Conservation (phyloP, 2,797 vertebrate species). For the Coreius guichenoti region DNA sequence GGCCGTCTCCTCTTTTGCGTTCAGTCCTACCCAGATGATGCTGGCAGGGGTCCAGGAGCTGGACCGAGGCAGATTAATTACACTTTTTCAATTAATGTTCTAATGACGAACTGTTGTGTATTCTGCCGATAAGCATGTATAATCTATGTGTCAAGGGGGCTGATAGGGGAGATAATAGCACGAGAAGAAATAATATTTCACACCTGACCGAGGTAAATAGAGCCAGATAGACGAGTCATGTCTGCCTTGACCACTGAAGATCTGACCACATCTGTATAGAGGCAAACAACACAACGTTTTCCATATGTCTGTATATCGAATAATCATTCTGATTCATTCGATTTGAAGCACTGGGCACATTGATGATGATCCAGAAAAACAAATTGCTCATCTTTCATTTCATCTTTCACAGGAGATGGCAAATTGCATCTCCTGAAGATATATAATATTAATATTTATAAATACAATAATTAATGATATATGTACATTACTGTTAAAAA, state of each 20-base stretch:
- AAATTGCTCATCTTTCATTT: constrained; percentile 4
- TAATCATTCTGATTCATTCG: neutral
- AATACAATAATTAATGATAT: neutral
- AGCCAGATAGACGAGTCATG: constrained; percentile 39
- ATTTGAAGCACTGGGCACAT: constrained; percentile 7
- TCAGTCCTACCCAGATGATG: constrained; percentile 48
- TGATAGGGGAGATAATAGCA: constrained; percentile 69
- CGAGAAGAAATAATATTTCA: constrained; percentile 60
- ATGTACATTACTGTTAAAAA: neutral
- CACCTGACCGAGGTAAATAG: constrained; percentile 36
- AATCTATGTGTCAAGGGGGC: constrained; percentile 67
- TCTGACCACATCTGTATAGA: constrained; percentile 2
- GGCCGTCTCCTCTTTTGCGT: constrained; percentile 21
- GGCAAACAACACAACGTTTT: constrained; percentile 37
- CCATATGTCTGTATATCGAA: neutral
- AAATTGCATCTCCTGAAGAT: constrained; percentile 1
- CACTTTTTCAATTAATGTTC: constrained; percentile 87
- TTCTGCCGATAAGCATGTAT: constrained; percentile 78
- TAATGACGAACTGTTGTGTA: constrained; percentile 82
- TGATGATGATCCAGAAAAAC: constrained; percentile 27
- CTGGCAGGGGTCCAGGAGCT: constrained; percentile 79
- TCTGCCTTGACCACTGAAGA: constrained; percentile 7
- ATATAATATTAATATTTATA: constrained; percentile 16
- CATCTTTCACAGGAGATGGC: constrained; percentile 1
- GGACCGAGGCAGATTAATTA: constrained; percentile 84